These are phyloP conservation scores for Limonius californicus DNA, from an alignment of 1,140 invertebrate genomes.

Conservation along the genomic window DNA sequence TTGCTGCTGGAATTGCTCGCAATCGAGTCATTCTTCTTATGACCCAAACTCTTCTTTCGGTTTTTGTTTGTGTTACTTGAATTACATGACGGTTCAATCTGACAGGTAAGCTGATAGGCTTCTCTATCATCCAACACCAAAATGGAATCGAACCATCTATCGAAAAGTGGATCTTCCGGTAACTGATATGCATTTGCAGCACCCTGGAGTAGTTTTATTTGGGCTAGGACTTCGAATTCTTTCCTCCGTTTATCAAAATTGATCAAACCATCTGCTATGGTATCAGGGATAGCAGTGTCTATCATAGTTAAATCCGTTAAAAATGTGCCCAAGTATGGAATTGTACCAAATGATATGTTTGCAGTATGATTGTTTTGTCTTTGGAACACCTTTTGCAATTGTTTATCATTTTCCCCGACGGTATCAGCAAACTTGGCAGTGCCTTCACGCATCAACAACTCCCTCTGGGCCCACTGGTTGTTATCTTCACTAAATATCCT, in stretches of 20 bases:
- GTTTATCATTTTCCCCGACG: slow-evolving; percentile 80
- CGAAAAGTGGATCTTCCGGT: slow-evolving; percentile 75
- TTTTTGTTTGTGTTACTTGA: slow-evolving; percentile 44
- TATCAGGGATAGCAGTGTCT: slow-evolving; percentile 93
- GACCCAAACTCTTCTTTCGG: slow-evolving; percentile 54
- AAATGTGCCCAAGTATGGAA: slow-evolving; percentile 97
- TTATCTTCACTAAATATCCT: slow-evolving; percentile 97
- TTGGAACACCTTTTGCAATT: slow-evolving; percentile 81
- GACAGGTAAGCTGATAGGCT: slow-evolving; percentile 85
- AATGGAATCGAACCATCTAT: slow-evolving; percentile 90
- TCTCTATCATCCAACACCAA: slow-evolving; percentile 86
- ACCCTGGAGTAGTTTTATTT: slow-evolving; percentile 92
- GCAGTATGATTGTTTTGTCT: slow-evolving; percentile 67
- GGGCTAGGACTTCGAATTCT: slow-evolving; percentile 98
- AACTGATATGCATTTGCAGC: slow-evolving; percentile 97
- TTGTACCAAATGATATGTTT: slow-evolving; percentile 88
- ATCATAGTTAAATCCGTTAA: slow-evolving; percentile 98
- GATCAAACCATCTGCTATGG: slow-evolving; percentile 77
- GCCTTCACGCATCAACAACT: slow-evolving; percentile 91
- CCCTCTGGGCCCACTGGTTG: slow-evolving; percentile 90
- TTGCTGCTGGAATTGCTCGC: slow-evolving; percentile 84
- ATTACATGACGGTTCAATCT: slow-evolving; percentile 74
- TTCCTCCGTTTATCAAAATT: slow-evolving; percentile 98
- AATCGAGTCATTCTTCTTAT: slow-evolving; percentile 87
- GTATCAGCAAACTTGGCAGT: slow-evolving; percentile 95